phyloP scores from a whole-genome alignment of 2,113 vertebrate genomes.

The Stictonetta naevosa region DNA sequence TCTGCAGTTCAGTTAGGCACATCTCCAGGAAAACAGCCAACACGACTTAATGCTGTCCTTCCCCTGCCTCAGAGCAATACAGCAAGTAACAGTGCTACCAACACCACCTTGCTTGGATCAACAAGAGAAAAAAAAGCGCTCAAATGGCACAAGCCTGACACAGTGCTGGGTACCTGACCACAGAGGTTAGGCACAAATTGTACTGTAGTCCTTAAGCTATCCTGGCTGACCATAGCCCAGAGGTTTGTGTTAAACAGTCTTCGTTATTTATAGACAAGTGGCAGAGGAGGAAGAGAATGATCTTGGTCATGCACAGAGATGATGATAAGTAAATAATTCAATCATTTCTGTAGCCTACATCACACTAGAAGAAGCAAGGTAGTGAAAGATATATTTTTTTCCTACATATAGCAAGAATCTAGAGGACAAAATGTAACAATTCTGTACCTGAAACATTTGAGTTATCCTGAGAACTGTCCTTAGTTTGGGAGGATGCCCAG shows the following conservation, averaged over 20 bases:
- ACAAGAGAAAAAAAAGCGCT: background rate
- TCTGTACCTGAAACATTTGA: background rate
- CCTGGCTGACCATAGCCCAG: background rate
- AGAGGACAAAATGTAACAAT: background rate
- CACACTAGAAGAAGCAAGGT: background rate
- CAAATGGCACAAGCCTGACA: background rate
- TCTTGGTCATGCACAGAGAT: background rate
- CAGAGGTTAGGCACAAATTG: background rate
- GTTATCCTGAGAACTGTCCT: background rate
- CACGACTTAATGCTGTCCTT: background rate
- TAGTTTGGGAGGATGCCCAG: background rate
- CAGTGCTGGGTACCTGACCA: background rate
- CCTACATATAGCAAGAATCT: background rate
- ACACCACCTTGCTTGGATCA: background rate
- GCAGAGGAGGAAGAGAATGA: background rate
- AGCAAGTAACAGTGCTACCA: background rate
- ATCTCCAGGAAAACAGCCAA: background rate
- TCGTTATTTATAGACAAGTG: background rate
- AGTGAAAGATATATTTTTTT: background rate
- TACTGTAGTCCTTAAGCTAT: background rate
- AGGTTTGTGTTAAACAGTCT: background rate
- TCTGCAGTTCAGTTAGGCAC: background rate
- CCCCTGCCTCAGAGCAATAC: background rate
- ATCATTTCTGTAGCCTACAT: background rate
- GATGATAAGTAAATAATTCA: background rate